Base-by-base conservation (phyloP, 2,113 vertebrate genomes). In the Marmota monax region DNA sequence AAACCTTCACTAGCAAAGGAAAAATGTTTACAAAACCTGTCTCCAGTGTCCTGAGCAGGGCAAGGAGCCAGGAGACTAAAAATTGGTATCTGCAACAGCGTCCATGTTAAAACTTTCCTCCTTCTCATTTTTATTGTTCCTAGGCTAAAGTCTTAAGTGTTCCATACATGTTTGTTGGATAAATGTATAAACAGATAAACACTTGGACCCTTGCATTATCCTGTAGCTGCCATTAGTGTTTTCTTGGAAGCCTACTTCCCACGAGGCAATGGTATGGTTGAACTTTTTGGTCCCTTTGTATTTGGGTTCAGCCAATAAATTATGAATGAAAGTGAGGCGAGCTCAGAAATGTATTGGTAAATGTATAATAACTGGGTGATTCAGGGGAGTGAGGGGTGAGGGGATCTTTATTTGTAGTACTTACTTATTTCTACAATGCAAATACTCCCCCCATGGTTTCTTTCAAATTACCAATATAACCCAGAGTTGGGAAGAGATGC, bases 371-470 rank as follows among this genome's bases (percentile, higher is more conserved):
- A 25, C 3, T 63, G 7, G 17, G 37, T 84, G 39, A 84, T 72
- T 34, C 2, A 65, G 61, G 18, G 34, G 63, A 25, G 13, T 27
- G 0, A 16, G 0, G 23, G 13, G 17, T 23, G 1, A 16, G 0
- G 73, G 32, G 13, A 18, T 17, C 22, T 4, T 42, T 80, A 65
- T 58, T 73, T 80, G 16, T 13, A 85, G 48, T 4, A 37, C 25
- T 53, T 53, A 14, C 51, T 63, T 48, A 22, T 80, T 88, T 69
- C 32, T 85, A 8, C 37, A 14, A 42, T 80, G 34, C 53, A 80
- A 80, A n/a, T 74, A 56, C 27, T 95, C 17, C 56, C 27, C 39
- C 39, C 2, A 4, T 13, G 39, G 72, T 39, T 58, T 61, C 78
- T 48, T 58, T 63, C 39, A n/a, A 42, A 29, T n/a, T 95, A 45